Evolutionary conservation across 1,140 invertebrate genomes (phyloP).

Genomic region (Berghia stephanieae): DNA sequence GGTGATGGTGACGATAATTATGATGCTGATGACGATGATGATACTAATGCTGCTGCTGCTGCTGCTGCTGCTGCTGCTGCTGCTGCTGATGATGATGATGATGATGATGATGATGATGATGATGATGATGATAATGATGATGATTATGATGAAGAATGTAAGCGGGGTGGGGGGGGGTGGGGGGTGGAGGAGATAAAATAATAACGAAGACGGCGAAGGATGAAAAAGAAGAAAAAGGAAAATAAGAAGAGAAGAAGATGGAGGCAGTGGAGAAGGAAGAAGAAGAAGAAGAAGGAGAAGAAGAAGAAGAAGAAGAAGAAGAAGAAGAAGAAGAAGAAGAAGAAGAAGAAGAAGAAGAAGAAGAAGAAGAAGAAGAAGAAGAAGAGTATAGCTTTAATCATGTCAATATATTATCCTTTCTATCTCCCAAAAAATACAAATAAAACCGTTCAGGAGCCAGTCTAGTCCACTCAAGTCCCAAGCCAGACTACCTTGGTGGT

Average conservation of each 20-base stretch:
- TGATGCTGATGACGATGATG: no score
- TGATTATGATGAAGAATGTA: no score
- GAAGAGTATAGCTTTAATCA: conserved; percentile 5
- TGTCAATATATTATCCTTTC: conserved; percentile 24
- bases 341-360: not conserved
- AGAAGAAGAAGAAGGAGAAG: no score
- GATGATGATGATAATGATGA: conserved; percentile 1
- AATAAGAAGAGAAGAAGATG: not conserved
- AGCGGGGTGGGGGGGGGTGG: not conserved
- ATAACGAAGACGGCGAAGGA: not conserved
- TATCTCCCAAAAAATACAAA: no score
- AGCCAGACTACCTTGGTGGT: conserved; percentile 45
- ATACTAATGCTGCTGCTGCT: no score
- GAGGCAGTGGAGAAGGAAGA: no score
- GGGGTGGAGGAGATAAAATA: not conserved
- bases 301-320: no score
- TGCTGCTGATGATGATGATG: no score
- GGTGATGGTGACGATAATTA: no score
- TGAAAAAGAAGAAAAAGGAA: not conserved
- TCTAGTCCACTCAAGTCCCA: no score
- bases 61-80: no score
- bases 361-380: not conserved
- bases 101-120: conserved; percentile 11
- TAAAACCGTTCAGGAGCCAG: conserved; percentile 11
- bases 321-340: no score